Evolutionary conservation across 2,797 vertebrate species (phyloP).

Genomic region (Xyrichtys novacula): DNA sequence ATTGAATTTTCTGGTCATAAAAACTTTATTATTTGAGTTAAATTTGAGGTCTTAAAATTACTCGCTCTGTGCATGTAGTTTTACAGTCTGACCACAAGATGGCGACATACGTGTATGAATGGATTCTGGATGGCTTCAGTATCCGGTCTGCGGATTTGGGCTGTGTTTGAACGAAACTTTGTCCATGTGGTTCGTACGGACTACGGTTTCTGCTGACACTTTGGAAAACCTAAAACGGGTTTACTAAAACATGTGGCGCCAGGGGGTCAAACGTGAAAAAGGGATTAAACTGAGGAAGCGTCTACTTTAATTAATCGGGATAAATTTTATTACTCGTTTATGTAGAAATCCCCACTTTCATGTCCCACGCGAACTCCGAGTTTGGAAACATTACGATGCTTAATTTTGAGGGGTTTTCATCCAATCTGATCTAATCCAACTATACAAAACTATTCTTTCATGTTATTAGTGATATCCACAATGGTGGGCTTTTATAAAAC

Average conservation of each 20-base stretch:
- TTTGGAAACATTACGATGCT: too few species aligned
- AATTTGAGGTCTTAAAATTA: background rate
- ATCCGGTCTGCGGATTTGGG: background rate
- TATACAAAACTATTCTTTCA: background rate
- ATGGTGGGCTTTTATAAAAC: background rate
- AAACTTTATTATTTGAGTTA: background rate
- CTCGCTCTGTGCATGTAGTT: background rate
- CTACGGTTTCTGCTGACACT: slow-evolving; percentile 47
- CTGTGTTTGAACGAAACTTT: slow-evolving; percentile 14
- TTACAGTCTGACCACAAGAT: slow-evolving; percentile 29
- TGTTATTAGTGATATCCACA: background rate
- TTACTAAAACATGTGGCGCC: slow-evolving; percentile 12
- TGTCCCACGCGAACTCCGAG: too few species aligned
- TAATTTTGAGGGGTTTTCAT: too few species aligned
- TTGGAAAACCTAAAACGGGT: slow-evolving; percentile 21
- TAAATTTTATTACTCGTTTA: too few species aligned
- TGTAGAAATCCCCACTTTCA: too few species aligned
- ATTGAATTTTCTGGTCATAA: too few species aligned
- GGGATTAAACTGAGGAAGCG: background rate
- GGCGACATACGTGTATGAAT: slow-evolving; percentile 21
- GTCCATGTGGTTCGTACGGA: slow-evolving; percentile 8
- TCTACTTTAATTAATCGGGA: too few species aligned
- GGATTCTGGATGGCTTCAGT: background rate
- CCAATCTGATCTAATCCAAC: background rate
- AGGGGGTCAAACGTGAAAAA: background rate